phyloP scores from a whole-genome alignment of 2,888 invertebrate species.

The Tetragonisca angustula region DNA sequence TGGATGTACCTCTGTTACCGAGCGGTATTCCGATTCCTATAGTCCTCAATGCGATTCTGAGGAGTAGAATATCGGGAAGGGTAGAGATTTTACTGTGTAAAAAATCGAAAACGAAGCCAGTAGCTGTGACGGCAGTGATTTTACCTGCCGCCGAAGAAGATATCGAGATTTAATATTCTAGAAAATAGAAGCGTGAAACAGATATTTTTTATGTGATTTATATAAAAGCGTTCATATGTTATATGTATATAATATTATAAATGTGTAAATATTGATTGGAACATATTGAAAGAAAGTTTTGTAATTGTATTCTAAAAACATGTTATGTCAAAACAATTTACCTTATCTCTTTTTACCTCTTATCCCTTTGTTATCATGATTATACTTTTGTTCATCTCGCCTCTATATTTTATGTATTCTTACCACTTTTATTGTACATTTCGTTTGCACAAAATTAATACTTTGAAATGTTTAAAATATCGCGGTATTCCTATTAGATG shows the following conservation, averaged over 20 bases:
- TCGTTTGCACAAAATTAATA: neutral
- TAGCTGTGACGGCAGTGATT: constrained; percentile 71
- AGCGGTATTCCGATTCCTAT: constrained; percentile 77
- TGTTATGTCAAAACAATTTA: neutral
- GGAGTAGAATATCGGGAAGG: constrained; percentile 73
- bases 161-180: constrained; percentile 72
- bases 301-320: constrained; percentile 7
- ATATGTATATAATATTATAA: neutral
- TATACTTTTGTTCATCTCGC: neutral
- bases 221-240: neutral
- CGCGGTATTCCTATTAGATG: neutral
- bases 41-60: constrained; percentile 72
- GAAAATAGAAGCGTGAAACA: neutral
- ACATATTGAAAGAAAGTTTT: neutral
- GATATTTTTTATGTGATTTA: neutral
- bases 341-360: neutral
- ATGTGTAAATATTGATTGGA: neutral
- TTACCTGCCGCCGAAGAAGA: constrained; percentile 80
- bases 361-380: neutral
- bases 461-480: neutral
- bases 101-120: constrained; percentile 72
- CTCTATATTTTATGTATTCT: neutral
- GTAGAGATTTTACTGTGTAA: constrained; percentile 78
- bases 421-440: neutral
- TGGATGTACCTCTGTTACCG: constrained; percentile 76